These are phyloP conservation scores for Garrulus glandarius DNA, from an alignment of 2,797 vertebrate genomes.

Conservation along the genomic window DNA sequence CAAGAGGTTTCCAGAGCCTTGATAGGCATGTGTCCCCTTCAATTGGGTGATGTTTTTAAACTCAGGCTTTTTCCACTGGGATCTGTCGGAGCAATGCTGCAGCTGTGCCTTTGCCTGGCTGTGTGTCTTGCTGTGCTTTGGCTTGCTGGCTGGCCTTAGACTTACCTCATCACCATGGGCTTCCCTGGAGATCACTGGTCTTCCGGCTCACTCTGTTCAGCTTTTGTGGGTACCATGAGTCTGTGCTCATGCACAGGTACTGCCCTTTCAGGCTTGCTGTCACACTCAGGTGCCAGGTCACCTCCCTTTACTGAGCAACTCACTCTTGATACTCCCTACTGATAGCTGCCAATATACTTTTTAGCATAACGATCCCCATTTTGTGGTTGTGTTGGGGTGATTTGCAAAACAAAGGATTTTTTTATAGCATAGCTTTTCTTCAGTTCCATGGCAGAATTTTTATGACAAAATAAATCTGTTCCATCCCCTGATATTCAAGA, in stretches of 20 bases:
- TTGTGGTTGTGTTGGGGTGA: background rate
- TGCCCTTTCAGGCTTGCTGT: background rate
- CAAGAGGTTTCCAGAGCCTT: background rate
- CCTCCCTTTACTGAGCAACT: background rate
- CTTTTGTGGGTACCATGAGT: background rate
- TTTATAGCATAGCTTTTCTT: background rate
- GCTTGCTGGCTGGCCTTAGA: background rate
- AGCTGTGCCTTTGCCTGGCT: background rate
- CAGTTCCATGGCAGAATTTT: background rate
- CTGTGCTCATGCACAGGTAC: background rate
- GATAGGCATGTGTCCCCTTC: background rate
- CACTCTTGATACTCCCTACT: background rate
- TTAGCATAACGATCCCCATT: background rate
- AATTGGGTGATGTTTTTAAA: background rate
- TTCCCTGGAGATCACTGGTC: background rate
- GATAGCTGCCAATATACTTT: background rate
- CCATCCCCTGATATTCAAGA: background rate
- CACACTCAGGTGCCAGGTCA: rapidly evolving
- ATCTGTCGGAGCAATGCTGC: background rate
- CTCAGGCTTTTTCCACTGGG: background rate
- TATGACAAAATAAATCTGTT: background rate
- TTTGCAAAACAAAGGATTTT: background rate
- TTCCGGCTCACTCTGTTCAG: background rate
- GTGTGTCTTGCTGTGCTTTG: background rate
- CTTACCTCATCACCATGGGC: background rate